Conservation (phyloP, 1,140 invertebrate genomes). For the Brachionus calyciflorus region DNA sequence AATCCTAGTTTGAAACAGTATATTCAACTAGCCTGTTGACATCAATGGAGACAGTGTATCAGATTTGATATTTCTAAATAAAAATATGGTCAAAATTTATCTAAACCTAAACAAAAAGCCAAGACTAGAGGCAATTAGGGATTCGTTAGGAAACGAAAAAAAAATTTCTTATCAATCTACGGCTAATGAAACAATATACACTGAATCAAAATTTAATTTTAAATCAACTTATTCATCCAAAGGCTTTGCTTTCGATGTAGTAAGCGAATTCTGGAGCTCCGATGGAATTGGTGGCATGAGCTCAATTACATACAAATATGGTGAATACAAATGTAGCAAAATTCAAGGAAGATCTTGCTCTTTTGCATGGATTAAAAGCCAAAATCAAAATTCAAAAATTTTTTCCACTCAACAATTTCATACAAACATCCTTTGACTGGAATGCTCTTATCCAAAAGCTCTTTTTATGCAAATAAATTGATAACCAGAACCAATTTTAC, state of each 20-base stretch:
- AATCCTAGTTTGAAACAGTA: too few relatives aligned
- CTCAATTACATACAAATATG: conserved; percentile 4
- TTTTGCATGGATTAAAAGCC: conserved; percentile 15
- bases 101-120: conserved; percentile 3
- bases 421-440: conserved; percentile 5
- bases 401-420: conserved; percentile 14
- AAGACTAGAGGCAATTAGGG: not conserved
- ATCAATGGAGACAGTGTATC: not conserved
- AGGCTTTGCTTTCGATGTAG: conserved; percentile 18
- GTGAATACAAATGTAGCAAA: conserved; percentile 13
- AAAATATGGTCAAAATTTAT: conserved; percentile 11
- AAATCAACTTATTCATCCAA: conserved; percentile 4
- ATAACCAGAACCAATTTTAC: conserved; percentile 9
- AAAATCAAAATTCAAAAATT: conserved; percentile 17
- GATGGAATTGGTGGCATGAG: conserved; percentile 22
- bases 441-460: conserved; percentile 11
- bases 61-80: not conserved
- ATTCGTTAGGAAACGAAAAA: conserved; percentile 15
- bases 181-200: conserved; percentile 11
- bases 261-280: not conserved
- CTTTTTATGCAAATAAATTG: conserved; percentile 16
- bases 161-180: conserved; percentile 6
- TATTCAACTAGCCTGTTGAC: conserved; percentile 12
- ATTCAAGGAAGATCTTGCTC: not conserved
- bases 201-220: conserved; percentile 17